Evolutionary conservation across 2,888 invertebrate species (phyloP).

Genomic region (Tetramorium bicarinatum): DNA sequence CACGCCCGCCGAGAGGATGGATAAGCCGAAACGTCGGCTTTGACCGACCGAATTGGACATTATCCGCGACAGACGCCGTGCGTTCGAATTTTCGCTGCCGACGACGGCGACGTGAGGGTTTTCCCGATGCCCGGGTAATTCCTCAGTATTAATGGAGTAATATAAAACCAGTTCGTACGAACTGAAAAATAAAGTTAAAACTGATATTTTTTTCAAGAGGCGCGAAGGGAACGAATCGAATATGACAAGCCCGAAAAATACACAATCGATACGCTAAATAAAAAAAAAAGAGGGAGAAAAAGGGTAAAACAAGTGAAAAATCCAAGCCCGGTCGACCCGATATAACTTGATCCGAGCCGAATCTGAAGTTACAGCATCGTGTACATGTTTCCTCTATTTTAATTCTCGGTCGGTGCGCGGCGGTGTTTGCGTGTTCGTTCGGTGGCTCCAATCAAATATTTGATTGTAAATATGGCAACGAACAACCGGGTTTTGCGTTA

Average conservation of each 20-base stretch:
- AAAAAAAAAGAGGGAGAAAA: background rate
- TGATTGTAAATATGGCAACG: conserved; percentile 7
- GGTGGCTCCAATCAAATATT: conserved; percentile 6
- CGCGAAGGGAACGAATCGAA: background rate
- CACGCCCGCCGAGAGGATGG: too few species aligned
- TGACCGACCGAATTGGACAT: conserved; percentile 36
- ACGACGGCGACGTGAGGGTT: background rate
- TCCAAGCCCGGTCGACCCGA: background rate
- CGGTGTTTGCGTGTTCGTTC: conserved; percentile 25
- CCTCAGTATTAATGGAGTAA: background rate
- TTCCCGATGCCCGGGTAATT: conserved; percentile 16
- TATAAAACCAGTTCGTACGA: background rate
- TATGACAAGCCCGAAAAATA: conserved; percentile 2
- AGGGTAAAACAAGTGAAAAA: conserved; percentile 18
- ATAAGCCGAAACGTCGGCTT: conserved; percentile 51
- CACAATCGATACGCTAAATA: background rate
- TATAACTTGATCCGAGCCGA: conserved; percentile 14
- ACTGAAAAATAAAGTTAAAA: background rate
- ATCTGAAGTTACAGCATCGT: conserved; percentile 13
- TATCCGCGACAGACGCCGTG: conserved; percentile 36
- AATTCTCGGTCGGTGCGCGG: background rate
- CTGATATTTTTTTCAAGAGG: background rate
- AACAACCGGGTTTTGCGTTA: background rate
- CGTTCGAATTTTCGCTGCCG: conserved; percentile 38
- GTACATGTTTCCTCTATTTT: background rate